phyloP scores from a whole-genome alignment of 2,113 vertebrate species.

The Anhinga rufa region DNA sequence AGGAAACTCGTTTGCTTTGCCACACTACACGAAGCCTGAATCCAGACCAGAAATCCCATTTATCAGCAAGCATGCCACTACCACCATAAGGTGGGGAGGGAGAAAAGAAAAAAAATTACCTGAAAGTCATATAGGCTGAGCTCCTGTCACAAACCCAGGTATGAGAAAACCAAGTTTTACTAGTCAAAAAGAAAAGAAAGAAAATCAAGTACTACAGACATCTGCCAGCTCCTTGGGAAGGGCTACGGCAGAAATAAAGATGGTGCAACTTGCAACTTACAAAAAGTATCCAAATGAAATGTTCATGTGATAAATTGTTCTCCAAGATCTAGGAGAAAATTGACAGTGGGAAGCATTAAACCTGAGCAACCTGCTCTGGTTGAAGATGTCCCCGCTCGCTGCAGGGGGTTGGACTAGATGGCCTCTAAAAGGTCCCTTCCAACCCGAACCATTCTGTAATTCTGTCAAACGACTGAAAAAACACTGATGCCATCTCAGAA shows the following conservation, averaged over 20 bases:
- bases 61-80: neutral
- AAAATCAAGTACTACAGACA: neutral
- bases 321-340: neutral
- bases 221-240: neutral
- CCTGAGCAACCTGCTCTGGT: too few relatives aligned
- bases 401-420: too few relatives aligned
- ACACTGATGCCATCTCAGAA: neutral
- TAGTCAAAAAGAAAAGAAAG: neutral
- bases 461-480: neutral
- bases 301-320: neutral
- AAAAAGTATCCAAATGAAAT: neutral
- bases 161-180: neutral
- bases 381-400: too few relatives aligned
- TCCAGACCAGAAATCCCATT: neutral
- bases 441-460: too few relatives aligned
- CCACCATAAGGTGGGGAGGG: neutral
- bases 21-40: rapidly evolving
- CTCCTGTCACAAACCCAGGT: neutral
- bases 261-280: neutral
- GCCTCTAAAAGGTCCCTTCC: too few relatives aligned
- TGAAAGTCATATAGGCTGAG: neutral
- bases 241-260: neutral
- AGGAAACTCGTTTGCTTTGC: neutral
- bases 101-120: too few relatives aligned
- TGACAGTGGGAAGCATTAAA: neutral